Percentiles rank a stretch among this genome's conserved stretches.
Conservation (phyloP, 2,113 vertebrate genomes). For the Trochalopteron elliotii region DNA sequence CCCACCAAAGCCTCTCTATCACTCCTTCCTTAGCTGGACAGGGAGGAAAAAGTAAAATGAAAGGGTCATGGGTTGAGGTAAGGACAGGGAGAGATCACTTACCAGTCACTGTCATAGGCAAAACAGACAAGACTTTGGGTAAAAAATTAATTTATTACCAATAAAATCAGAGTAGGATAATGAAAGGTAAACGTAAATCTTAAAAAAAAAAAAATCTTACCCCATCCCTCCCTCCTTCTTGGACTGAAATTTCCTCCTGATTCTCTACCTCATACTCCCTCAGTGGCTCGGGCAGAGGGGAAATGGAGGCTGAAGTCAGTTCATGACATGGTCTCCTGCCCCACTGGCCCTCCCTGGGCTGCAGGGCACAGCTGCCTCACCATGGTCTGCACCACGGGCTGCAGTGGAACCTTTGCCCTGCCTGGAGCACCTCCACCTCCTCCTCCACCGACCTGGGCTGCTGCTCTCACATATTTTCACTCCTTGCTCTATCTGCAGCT, state of each 20-base stretch:
- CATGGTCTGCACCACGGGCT: background rate
- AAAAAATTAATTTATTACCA: background rate
- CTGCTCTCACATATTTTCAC: background rate
- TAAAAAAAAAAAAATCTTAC: background rate
- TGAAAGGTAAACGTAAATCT: background rate
- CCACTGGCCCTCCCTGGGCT: background rate
- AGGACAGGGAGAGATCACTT: background rate
- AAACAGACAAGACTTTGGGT: background rate
- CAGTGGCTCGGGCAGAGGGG: background rate
- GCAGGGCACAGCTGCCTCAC: background rate
- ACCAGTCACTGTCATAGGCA: background rate
- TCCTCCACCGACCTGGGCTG: background rate
- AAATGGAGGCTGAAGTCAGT: background rate
- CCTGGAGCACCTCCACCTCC: background rate
- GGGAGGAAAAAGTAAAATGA: background rate
- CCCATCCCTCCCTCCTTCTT: background rate
- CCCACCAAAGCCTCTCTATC: background rate
- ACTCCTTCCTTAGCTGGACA: background rate
- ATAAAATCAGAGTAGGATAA: background rate
- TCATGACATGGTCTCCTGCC: background rate
- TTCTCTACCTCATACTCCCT: background rate
- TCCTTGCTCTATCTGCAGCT: background rate
- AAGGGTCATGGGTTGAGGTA: background rate
- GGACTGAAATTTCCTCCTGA: background rate
- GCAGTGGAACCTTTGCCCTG: background rate